These are phyloP conservation scores for Crossaster papposus DNA, from an alignment of 53 echinoderm and acorn worm genomes.

Conservation along the genomic window DNA sequence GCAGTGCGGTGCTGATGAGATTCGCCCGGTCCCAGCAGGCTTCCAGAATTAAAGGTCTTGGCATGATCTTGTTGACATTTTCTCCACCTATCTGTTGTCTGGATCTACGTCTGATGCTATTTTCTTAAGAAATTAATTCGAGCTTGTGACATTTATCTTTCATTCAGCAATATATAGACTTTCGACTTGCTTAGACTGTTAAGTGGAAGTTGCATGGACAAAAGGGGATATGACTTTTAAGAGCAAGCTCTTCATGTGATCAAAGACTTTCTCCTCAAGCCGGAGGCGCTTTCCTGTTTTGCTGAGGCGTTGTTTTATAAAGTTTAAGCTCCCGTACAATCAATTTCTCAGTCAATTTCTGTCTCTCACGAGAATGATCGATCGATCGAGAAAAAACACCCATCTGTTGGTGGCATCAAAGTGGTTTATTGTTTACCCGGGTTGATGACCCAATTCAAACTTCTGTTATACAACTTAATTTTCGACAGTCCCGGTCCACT, in stretches of 20 bases:
- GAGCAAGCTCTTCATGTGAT: too few relatives aligned
- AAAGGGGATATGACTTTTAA: background rate
- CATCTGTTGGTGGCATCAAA: constrained; percentile 14
- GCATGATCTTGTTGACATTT: background rate
- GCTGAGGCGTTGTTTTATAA: too few relatives aligned
- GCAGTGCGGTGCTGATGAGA: background rate
- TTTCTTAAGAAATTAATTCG: background rate
- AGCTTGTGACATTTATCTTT: background rate
- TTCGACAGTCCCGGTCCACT: background rate
- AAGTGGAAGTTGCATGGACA: background rate
- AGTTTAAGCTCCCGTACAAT: too few relatives aligned
- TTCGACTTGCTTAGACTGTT: background rate
- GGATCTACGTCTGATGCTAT: background rate
- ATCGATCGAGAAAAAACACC: background rate
- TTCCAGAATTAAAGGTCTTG: background rate
- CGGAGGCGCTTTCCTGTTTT: too few relatives aligned
- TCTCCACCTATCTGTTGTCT: background rate
- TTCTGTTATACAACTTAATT: background rate
- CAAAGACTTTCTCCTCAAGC: too few relatives aligned
- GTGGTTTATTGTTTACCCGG: constrained; percentile 29
- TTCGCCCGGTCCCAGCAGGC: background rate
- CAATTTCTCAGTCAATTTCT: too few relatives aligned
- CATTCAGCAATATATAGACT: background rate
- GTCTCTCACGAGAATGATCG: too few relatives aligned
- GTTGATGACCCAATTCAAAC: background rate